These are phyloP conservation scores for Cataglyphis cursor DNA, from an alignment of 2,888 invertebrate species.

Conservation along the genomic window DNA sequence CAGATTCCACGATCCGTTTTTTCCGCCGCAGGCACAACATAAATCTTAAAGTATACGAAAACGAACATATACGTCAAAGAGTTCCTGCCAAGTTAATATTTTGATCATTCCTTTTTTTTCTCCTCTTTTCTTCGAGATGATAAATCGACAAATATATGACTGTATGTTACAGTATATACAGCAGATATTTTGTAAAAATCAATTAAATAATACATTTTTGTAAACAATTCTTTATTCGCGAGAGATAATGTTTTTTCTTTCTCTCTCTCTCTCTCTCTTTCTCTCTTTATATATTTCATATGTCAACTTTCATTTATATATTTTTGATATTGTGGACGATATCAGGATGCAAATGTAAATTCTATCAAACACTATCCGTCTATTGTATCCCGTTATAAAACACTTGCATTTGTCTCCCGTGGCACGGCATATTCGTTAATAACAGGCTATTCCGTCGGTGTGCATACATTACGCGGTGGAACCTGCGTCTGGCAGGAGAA, in stretches of 20 bases:
- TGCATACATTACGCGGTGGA: conserved; percentile 49
- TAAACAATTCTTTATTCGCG: not conserved
- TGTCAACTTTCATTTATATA: not conserved
- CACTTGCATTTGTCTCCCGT: conserved; percentile 52
- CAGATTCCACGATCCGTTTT: conserved; percentile 57
- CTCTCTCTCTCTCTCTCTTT: not conserved
- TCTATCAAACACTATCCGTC: conserved; percentile 28
- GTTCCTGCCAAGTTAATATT: conserved; percentile 21
- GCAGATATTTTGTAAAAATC: not conserved
- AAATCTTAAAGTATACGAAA: conserved; percentile 61
- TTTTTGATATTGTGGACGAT: not conserved
- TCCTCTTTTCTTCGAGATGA: not conserved
- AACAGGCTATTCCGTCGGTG: conserved; percentile 50
- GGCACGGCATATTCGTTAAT: conserved; percentile 51
- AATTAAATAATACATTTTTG: not conserved
- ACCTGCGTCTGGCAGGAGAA: conserved; percentile 33
- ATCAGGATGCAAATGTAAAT: conserved; percentile 20
- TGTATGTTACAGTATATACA: not conserved
- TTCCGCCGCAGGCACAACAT: conserved; percentile 64
- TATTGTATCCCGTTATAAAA: conserved; percentile 42
- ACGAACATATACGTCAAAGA: conserved; percentile 57
- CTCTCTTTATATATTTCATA: not conserved
- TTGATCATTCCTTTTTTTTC: not conserved
- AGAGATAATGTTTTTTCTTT: not conserved
- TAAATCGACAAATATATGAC: conserved; percentile 2